phyloP scores from a whole-genome alignment of 2,113 vertebrate genomes.

The Syrrhaptes paradoxus region DNA sequence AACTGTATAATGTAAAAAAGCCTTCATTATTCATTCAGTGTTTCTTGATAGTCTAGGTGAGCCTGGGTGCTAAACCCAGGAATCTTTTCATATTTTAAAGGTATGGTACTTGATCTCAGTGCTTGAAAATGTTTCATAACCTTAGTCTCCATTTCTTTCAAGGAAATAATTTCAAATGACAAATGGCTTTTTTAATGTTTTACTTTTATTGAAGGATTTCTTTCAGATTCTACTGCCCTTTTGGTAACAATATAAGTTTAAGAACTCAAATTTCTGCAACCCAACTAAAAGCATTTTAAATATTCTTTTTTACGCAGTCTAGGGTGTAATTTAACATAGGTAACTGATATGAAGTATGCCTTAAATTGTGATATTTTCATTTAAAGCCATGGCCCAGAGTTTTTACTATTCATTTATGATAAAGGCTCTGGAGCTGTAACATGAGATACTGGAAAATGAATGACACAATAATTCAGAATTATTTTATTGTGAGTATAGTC shows the following conservation, averaged over 20 bases:
- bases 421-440: not conserved
- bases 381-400: not conserved
- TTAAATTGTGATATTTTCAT: not conserved
- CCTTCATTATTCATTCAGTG: not conserved
- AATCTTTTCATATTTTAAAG: not conserved
- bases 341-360: not conserved
- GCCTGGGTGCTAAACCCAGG: not conserved
- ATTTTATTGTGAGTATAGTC: not conserved
- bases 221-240: not conserved
- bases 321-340: not conserved
- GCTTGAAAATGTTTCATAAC: not conserved
- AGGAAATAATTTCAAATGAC: not conserved
- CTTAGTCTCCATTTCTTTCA: not conserved
- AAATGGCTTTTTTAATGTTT: not conserved
- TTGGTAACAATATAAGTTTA: not conserved
- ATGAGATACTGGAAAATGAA: not conserved
- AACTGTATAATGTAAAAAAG: not conserved
- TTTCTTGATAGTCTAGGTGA: not conserved
- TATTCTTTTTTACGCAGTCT: not conserved
- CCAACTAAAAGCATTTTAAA: not conserved
- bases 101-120: not conserved
- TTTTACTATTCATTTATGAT: not conserved
- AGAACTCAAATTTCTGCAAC: not conserved
- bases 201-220: not conserved
- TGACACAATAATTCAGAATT: not conserved